A percentile compares a stretch with the other conserved stretches of the same genome.
Evolutionary conservation across 2,888 invertebrate species (phyloP).

Genomic region (Hyles lineata): DNA sequence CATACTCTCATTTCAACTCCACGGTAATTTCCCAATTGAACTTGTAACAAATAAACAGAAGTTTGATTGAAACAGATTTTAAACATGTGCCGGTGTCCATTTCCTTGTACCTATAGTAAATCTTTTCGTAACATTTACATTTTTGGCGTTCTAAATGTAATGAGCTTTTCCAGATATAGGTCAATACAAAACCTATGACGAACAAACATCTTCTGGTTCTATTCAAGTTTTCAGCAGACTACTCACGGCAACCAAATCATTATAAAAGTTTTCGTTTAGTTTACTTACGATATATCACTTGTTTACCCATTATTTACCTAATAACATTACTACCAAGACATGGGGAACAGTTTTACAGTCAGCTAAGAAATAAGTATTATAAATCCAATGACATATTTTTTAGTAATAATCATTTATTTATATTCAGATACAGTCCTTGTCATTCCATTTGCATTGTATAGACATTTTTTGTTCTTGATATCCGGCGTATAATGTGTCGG

Average conservation of each 20-base stretch:
- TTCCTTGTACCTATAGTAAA: too few species aligned
- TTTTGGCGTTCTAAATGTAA: too few species aligned
- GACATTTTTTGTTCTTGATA: slow-evolving; percentile 15
- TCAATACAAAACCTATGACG: too few species aligned
- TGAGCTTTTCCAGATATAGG: too few species aligned
- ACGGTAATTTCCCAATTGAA: not conserved
- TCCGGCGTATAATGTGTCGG: slow-evolving; percentile 13
- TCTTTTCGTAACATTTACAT: too few species aligned
- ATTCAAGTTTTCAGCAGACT: too few species aligned
- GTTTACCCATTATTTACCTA: too few species aligned
- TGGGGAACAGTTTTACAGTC: not conserved
- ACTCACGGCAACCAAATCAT: not conserved
- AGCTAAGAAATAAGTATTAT: not conserved
- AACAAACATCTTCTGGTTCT: too few species aligned
- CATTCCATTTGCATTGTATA: slow-evolving; percentile 18
- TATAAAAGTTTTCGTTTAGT: too few species aligned
- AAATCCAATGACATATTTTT: not conserved
- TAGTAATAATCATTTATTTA: not conserved
- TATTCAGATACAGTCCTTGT: not conserved
- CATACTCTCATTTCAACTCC: not conserved
- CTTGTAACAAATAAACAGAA: not conserved
- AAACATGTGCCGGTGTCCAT: too few species aligned
- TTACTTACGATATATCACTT: too few species aligned
- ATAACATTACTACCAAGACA: not conserved
- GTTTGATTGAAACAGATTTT: too few species aligned